Conservation (phyloP, 2,888 invertebrate species). For the Pachydiplax longipennis region DNA sequence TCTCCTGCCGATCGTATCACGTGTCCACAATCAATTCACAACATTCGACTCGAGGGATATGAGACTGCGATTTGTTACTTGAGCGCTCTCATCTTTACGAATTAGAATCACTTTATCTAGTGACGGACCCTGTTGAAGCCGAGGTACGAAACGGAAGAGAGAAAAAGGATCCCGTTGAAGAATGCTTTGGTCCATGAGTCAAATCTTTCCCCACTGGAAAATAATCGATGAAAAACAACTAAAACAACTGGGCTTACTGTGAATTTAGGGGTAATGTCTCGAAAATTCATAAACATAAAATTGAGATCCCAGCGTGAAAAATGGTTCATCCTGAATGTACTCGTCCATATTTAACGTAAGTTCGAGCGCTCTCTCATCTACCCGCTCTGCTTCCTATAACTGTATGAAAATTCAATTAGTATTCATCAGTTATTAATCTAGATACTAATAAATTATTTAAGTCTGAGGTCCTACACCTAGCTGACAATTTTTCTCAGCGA, state of each 20-base stretch:
- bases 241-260: no score
- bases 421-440: no score
- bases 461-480: no score
- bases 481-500: no score
- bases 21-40: background rate
- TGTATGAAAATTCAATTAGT: no score
- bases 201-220: background rate
- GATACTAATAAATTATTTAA: no score
- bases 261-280: no score
- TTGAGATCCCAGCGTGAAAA: background rate
- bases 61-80: background rate
- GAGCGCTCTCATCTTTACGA: background rate
- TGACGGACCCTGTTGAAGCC: background rate
- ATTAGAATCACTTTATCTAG: background rate
- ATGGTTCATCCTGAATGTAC: no score
- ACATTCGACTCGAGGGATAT: background rate
- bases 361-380: no score
- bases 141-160: background rate
- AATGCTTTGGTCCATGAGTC: background rate
- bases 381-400: no score
- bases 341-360: no score
- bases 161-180: background rate
- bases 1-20: background rate
- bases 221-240: no score
- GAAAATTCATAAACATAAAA: background rate